phyloP scores from a whole-genome alignment of 1,140 invertebrate genomes.

The Orius laevigatus region DNA sequence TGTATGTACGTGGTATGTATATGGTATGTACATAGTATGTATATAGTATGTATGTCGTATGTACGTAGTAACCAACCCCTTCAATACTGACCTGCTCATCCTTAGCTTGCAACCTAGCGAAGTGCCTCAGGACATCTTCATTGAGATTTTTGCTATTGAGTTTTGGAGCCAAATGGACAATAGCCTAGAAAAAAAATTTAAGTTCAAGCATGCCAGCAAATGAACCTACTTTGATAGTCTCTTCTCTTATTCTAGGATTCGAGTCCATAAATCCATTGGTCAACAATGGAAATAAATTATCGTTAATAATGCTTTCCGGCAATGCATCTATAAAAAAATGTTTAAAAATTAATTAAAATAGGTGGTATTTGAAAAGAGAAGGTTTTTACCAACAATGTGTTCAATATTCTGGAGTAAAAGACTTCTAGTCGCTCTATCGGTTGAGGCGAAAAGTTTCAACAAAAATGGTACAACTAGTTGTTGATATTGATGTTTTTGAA shows the following conservation, averaged over 20 bases:
- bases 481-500: conserved; percentile 87
- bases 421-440: conserved; percentile 85
- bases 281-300: conserved; percentile 80
- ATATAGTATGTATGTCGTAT: too few relatives aligned
- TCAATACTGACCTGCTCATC: conserved; percentile 58
- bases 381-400: conserved; percentile 44
- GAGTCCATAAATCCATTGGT: conserved; percentile 90
- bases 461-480: conserved; percentile 93
- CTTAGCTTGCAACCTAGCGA: conserved; percentile 85
- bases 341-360: conserved; percentile 1
- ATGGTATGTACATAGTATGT: too few relatives aligned
- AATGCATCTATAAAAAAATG: conserved; percentile 34
- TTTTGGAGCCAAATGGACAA: conserved; percentile 86
- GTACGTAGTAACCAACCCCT: too few relatives aligned
- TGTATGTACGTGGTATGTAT: too few relatives aligned
- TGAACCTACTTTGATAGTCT: conserved; percentile 74
- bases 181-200: conserved; percentile 42
- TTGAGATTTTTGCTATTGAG: conserved; percentile 96
- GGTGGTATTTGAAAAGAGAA: too few relatives aligned
- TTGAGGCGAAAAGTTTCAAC: conserved; percentile 88
- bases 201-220: conserved; percentile 2
- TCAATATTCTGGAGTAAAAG: conserved; percentile 82
- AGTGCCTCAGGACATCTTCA: conserved; percentile 88
- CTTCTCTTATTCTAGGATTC: conserved; percentile 88
- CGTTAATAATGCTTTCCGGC: conserved; percentile 42